These are phyloP conservation scores for Cryptops parisi DNA, from an alignment of 2,888 invertebrate species.

Conservation along the genomic window DNA sequence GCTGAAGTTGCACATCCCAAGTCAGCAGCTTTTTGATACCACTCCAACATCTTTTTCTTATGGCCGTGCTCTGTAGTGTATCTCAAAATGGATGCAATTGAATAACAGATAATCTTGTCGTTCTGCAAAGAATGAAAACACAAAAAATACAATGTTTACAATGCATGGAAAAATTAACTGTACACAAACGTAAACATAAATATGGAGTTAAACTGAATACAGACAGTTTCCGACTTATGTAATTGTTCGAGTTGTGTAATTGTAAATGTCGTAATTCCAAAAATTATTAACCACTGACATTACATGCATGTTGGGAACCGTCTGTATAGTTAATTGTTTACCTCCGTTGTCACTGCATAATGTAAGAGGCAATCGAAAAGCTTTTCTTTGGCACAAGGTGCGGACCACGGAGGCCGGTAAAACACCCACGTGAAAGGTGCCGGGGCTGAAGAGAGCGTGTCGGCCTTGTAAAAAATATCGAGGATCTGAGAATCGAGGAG, in stretches of 20 bases:
- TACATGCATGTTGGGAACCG: not conserved
- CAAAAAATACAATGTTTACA: not conserved
- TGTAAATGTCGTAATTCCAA: too few relatives aligned
- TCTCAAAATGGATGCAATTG: not conserved
- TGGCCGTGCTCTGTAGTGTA: not conserved
- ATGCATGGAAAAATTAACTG: not conserved
- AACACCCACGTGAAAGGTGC: not conserved
- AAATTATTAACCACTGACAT: not conserved
- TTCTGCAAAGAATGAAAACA: not conserved
- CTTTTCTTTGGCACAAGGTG: not conserved
- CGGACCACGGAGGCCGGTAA: constrained; percentile 6
- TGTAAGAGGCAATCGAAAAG: not conserved
- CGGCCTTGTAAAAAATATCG: not conserved
- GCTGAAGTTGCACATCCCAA: not conserved
- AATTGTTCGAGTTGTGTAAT: too few relatives aligned
- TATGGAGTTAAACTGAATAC: too few relatives aligned
- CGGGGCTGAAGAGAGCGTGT: not conserved
- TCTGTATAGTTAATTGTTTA: too few relatives aligned
- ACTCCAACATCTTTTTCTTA: too few relatives aligned
- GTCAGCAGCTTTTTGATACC: not conserved
- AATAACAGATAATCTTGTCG: not conserved
- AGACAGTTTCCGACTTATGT: too few relatives aligned
- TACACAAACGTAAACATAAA: not conserved
- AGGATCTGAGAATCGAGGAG: not conserved
- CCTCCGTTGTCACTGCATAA: not conserved